These are phyloP conservation scores for Parotocinclus haroldoi DNA, from an alignment of 2,797 vertebrate species.

Conservation along the genomic window DNA sequence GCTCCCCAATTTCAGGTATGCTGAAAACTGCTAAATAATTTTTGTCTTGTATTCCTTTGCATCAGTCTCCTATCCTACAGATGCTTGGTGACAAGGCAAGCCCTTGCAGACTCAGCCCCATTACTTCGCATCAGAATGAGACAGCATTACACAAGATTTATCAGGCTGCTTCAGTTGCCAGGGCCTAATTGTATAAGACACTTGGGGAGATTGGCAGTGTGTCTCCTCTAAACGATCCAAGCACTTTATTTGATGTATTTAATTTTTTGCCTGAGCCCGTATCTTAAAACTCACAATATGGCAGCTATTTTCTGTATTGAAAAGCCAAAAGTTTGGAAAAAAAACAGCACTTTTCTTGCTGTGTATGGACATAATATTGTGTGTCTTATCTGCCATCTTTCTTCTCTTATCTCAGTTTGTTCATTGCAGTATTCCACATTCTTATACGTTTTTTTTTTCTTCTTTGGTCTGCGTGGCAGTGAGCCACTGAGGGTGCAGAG, in stretches of 20 bases:
- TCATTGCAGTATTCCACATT: constrained; percentile 15
- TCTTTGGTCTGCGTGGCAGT: not conserved
- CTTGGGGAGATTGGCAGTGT: constrained; percentile 27
- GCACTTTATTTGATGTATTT: constrained; percentile 22
- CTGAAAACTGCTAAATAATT: too few species aligned
- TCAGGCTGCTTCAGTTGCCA: constrained; percentile 33
- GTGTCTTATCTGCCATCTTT: constrained; percentile 17
- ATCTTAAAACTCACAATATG: constrained; percentile 23
- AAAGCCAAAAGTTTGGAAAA: constrained; percentile 17
- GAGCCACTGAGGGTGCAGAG: not conserved
- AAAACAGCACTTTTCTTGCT: constrained; percentile 18
- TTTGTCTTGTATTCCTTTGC: not conserved
- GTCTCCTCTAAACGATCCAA: constrained; percentile 24
- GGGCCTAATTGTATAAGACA: constrained; percentile 28
- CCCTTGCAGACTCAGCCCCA: constrained; percentile 7
- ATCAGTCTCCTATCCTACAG: not conserved
- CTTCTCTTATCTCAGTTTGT: constrained; percentile 32
- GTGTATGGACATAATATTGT: constrained; percentile 27
- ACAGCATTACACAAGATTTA: constrained; percentile 24
- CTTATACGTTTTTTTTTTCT: constrained; percentile 21
- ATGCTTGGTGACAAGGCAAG: not conserved
- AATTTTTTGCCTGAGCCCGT: not conserved
- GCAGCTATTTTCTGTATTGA: constrained; percentile 14
- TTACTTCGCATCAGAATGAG: constrained; percentile 26
- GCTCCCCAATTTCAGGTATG: not conserved